Base-by-base conservation (phyloP, 2,888 invertebrate genomes). In the Apamea epomidion region DNA sequence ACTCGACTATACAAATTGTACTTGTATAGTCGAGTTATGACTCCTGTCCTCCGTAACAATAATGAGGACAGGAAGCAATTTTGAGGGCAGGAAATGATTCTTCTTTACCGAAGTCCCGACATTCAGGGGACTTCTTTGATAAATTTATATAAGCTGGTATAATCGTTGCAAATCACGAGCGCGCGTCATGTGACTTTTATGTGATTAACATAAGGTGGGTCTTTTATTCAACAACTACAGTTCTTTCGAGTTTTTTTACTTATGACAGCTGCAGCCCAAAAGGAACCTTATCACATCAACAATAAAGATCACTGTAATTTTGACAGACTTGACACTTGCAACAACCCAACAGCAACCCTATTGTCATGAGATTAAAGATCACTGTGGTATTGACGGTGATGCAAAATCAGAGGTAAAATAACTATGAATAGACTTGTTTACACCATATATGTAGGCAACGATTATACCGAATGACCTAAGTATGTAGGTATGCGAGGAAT, bases 31-130 rank as follows among this genome's bases (percentile, higher is more conserved):
- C n/a, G n/a, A n/a, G n/a, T n/a, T n/a, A n/a, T n/a, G n/a, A n/a
- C n/a, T n/a, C n/a, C n/a, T n/a, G n/a, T n/a, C n/a, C n/a, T n/a
- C 21, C 51, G 62, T 32, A 72, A n/a, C 29, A 60, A 72, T 74
- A 42, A 74, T 72, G 83, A 58, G 48, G 14, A n/a, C 25, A 79
- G 84, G 70, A 87, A 87, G 58, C 29, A 14, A 83, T 85, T 81
- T 76, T 67, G 58, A 67, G 37, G 32, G 7, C 62, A 67, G 83
- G 78, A 83, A 86, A 65, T 42, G 21, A 76, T 79, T 83, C n/a
- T 21, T 74, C 70, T 76, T 58, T 37, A n/a, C 21, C 65, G n/a
- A 25, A 37, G 64, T 77, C 67, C 58, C 14, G 21, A 74, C 32
- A n/a, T 62, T 45, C 42, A 54, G 58, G 16, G 18, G 54, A n/a